Evolutionary conservation across 2,888 invertebrate genomes (phyloP), one percentile per base, ranked within the genome.

Genomic region (Eumacrocentrus americanus): DNA sequence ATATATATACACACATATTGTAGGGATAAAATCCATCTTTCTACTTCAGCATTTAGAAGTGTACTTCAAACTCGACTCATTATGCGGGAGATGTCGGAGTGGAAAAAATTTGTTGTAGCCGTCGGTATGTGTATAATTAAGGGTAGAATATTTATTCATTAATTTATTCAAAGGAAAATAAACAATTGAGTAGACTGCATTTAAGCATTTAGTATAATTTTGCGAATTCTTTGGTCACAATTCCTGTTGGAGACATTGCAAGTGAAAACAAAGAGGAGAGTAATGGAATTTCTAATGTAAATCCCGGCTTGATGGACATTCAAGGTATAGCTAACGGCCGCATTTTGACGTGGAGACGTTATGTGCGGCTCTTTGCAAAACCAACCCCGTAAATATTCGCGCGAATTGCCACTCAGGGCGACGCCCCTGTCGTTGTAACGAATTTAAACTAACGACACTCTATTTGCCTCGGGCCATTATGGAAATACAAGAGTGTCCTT

Each of bases 201-300:
- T 6, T 4, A 29, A 29, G 29, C n/a, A 29, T 4, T 4, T 29
- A 29, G 29, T 6, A 9, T 29, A 29, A 29, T n/a, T n/a, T n/a
- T n/a, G n/a, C 29, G 29, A 29, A 29, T 29, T 9, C 9, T 29
- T 29, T 29, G 5, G 9, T 29, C 9, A 29, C 4, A 29, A 29
- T 29, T 29, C 9, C 29, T 29, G 29, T 29, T 29, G 29, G 29
- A 4, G 29, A 29, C 29, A 29, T 29, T 29, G 29, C 29, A 9
- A 29, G 29, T 9, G 29, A 9, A 29, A 29, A 29, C 29, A 29
- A 29, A 63, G 46, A 29, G 61, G 58, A 50, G 58, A 59, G 61
- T 64, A 66, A 69, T 64, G 70, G 70, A 70, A 72, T 73, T 71
- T 73, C 67, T 70, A 70, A 73, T 72, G 73, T 68, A 72, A 72